A percentile compares a stretch with the other conserved stretches of the same genome.
Evolutionary conservation across 2,888 invertebrate genomes (phyloP).

Genomic region (Caenorhabditis sp.): DNA sequence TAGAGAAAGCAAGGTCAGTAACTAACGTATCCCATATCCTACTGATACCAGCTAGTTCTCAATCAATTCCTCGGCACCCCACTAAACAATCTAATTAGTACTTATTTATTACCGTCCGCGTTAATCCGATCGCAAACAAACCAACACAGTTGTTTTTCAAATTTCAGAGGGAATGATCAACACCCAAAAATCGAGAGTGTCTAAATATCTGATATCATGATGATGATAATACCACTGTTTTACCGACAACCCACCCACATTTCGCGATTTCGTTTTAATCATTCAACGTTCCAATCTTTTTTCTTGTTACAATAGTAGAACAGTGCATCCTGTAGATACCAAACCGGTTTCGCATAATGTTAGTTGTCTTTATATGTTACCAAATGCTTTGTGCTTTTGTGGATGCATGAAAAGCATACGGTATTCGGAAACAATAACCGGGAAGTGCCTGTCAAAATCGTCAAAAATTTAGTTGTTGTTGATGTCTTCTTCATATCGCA

Average conservation of each 20-base stretch:
- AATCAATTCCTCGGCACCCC: too few relatives aligned
- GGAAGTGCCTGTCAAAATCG: constrained; percentile 11
- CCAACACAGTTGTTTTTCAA: neutral
- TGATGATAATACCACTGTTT: constrained; percentile 1
- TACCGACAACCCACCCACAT: too few relatives aligned
- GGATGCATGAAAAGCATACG: too few relatives aligned
- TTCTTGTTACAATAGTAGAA: neutral
- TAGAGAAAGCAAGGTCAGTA: constrained; percentile 34
- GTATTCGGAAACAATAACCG: too few relatives aligned
- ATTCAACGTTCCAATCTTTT: neutral
- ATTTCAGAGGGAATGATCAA: constrained; percentile 43
- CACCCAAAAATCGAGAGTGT: constrained; percentile 31
- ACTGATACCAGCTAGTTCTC: too few relatives aligned
- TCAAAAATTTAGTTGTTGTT: constrained; percentile 4
- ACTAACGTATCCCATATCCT: too few relatives aligned
- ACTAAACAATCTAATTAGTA: too few relatives aligned
- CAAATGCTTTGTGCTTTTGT: too few relatives aligned
- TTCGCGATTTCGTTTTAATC: too few relatives aligned
- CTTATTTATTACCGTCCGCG: too few relatives aligned
- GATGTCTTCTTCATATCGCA: neutral
- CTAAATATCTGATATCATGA: constrained; percentile 5
- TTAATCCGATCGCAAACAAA: too few relatives aligned
- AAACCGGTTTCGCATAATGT: constrained; percentile 36
- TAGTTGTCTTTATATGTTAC: neutral
- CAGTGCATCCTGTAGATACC: constrained; percentile 24